Evolutionary conservation across 1,140 invertebrate species (phyloP), one percentile per base, ranked within the genome.

Genomic region (Hycleus phaleratus): DNA sequence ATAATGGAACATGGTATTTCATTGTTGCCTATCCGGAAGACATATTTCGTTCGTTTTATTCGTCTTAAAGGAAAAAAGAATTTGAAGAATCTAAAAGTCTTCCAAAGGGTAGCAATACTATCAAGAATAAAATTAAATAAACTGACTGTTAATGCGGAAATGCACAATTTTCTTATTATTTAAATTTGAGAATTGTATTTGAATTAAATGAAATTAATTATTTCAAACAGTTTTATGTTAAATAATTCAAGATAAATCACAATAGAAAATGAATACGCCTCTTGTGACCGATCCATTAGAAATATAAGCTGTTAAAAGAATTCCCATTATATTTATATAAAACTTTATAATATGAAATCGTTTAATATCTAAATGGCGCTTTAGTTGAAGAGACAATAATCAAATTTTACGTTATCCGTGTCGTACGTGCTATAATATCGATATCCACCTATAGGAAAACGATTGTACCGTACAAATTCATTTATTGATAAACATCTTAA

Each of bases 151-250:
- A 18, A 18, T 18, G 18, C 18, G 18, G 1, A 18, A 18, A 18
- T 18, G 2, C 18, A 18, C 18, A 18, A 18, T 18, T 18, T 18
- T 18, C 18, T 18, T 18, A 18, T 18, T 18, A 2, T 18, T 18
- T 18, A 18, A 18, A 18, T 18, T 18, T 18, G 18, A 18, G 18
- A 18, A 18, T 18, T 18, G 18, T 18, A 18, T 18, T 12, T 18
- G 49, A 59, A 26, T 59, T 58, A 44, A 47, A 40, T 46, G 45
- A 49, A 56, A 56, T 48, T 56, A 56, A 56, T 56, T 56, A 49
- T 44, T 56, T 56, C 3, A 38, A 39, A 56, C 46, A 47, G 54
- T 56, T 56, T 56, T 56, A 56, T 56, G 45, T 56, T 56, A 18
- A 49, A 47, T 48, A 56, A 56, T 56, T 47, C 47, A 56, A 56